These are phyloP conservation scores for Piprites chloris DNA, from an alignment of 2,113 vertebrate genomes.

Conservation along the genomic window DNA sequence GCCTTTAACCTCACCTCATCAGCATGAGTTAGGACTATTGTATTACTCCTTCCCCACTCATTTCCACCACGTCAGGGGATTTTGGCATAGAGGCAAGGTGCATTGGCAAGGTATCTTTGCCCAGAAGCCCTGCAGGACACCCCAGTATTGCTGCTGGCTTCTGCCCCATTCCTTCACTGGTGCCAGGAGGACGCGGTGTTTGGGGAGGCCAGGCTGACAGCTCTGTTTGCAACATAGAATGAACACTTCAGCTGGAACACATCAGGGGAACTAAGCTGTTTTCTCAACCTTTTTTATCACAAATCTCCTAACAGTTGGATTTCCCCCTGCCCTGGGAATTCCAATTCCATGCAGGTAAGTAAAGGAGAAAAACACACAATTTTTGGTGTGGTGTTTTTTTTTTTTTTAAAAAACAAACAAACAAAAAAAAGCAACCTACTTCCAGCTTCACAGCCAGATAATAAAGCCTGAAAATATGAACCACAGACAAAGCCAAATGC, in stretches of 20 bases:
- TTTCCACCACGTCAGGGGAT: neutral
- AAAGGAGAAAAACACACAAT: neutral
- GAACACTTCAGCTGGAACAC: neutral
- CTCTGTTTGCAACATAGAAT: neutral
- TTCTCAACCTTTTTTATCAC: neutral
- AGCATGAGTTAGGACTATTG: fast-evolving
- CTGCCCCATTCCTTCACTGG: fast-evolving
- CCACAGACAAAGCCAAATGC: neutral
- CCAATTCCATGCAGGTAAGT: neutral
- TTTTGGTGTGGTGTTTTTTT: neutral
- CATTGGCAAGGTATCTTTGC: fast-evolving
- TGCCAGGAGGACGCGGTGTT: fast-evolving
- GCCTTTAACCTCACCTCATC: neutral
- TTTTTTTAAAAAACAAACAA: neutral
- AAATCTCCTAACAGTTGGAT: neutral
- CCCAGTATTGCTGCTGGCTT: neutral
- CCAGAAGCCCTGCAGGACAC: neutral
- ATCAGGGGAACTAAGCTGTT: neutral
- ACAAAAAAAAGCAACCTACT: neutral
- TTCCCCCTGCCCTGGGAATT: neutral
- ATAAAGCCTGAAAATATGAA: neutral
- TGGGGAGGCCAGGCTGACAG: neutral
- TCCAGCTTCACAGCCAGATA: neutral
- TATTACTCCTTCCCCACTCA: fast-evolving
- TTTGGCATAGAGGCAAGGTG: neutral